Evolutionary conservation across 1,140 invertebrate genomes (phyloP).

Genomic region (Macrobrachium rosenbergii): DNA sequence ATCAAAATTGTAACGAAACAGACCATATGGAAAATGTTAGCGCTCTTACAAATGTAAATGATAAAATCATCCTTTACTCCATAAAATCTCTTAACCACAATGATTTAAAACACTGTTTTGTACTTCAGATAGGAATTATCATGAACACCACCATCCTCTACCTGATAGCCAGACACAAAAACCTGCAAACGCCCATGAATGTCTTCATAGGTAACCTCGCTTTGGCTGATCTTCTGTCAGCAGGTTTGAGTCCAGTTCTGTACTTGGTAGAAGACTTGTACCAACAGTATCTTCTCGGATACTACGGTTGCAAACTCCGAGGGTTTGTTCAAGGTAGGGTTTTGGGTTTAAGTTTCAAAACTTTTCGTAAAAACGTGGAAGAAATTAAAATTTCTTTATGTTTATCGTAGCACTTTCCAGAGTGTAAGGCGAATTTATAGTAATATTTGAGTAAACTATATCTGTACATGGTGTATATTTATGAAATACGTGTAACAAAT

Average conservation of each 20-base stretch:
- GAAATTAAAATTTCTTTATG: too few species aligned
- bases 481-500: too few species aligned
- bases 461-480: too few species aligned
- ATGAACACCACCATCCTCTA: slow-evolving; percentile 5
- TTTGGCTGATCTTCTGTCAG: slow-evolving; percentile 26
- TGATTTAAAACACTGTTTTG: neutral
- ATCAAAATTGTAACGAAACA: too few species aligned
- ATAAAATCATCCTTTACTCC: too few species aligned
- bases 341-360: neutral
- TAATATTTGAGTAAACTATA: too few species aligned
- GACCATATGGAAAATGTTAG: too few species aligned
- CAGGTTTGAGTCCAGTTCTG: slow-evolving; percentile 3
- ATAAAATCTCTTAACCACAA: too few species aligned
- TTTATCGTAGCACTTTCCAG: too few species aligned
- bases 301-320: slow-evolving; percentile 16
- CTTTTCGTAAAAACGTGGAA: too few species aligned
- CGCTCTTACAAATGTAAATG: too few species aligned
- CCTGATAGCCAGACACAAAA: neutral
- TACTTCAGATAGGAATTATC: slow-evolving; percentile 2
- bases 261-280: slow-evolving; percentile 24
- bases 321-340: slow-evolving; percentile 29
- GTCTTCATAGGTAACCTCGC: slow-evolving; percentile 27
- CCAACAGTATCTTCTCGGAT: slow-evolving; percentile 23
- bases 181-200: neutral
- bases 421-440: too few species aligned